Evolutionary conservation across 2,888 invertebrate genomes (phyloP).

Genomic region (Anthoptus insignis): DNA sequence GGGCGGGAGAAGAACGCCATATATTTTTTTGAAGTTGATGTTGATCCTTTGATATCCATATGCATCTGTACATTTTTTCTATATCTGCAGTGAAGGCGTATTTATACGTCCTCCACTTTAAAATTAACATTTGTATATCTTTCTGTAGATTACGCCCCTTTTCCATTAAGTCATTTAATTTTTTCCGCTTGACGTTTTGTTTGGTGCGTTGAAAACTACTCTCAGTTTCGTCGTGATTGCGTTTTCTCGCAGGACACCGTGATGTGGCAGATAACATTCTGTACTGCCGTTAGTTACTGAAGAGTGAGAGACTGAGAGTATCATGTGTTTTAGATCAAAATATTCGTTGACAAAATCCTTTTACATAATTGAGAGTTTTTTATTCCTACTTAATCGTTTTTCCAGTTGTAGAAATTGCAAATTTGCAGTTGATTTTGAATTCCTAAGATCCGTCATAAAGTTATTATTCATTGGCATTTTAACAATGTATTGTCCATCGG

Average conservation of each 20-base stretch:
- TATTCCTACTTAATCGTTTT: conserved; percentile 30
- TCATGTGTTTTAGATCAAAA: conserved; percentile 33
- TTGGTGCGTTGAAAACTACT: conserved; percentile 44
- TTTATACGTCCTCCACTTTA: conserved; percentile 36
- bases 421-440: conserved; percentile 32
- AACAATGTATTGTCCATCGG: conserved; percentile 42
- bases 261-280: conserved; percentile 39
- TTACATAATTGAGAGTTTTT: conserved; percentile 30
- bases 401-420: conserved; percentile 42
- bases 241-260: conserved; percentile 36
- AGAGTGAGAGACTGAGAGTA: conserved; percentile 28
- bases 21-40: conserved; percentile 39
- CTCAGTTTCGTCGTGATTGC: conserved; percentile 43
- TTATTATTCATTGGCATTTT: conserved; percentile 38
- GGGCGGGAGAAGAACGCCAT: conserved; percentile 27
- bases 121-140: conserved; percentile 36
- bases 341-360: conserved; percentile 38
- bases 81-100: conserved; percentile 37
- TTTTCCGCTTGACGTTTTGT: conserved; percentile 31
- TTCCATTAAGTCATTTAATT: conserved; percentile 33
- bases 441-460: conserved; percentile 35
- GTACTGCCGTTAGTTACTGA: conserved; percentile 8
- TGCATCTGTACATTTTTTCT: conserved; percentile 31
- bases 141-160: conserved; percentile 36
- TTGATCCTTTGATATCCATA: conserved; percentile 1